Evolutionary conservation across 2,113 vertebrate species (phyloP).

Genomic region (Platysteira castanea): DNA sequence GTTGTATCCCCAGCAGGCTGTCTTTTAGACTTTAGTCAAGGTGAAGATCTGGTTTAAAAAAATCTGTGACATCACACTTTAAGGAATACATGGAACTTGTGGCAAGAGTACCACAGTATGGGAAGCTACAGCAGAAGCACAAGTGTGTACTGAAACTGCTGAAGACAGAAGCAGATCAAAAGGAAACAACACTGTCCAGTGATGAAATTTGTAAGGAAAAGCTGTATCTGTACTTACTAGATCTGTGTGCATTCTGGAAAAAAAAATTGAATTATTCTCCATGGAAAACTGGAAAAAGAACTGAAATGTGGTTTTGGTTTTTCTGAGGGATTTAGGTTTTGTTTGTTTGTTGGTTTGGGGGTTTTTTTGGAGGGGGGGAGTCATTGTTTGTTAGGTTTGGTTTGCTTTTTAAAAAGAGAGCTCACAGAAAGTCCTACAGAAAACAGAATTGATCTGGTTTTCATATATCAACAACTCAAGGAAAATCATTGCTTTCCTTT

Average conservation of each 20-base stretch:
- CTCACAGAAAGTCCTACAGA: background rate
- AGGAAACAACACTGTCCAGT: background rate
- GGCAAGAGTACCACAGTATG: background rate
- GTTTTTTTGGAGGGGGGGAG: background rate
- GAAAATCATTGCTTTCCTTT: background rate
- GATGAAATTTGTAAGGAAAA: background rate
- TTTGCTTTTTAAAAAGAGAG: too few species aligned
- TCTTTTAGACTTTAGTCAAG: background rate
- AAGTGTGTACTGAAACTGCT: background rate
- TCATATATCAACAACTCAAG: background rate
- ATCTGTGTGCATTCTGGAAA: background rate
- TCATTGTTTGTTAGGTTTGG: background rate
- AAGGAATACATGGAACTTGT: background rate
- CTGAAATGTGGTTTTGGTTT: background rate
- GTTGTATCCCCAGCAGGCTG: background rate
- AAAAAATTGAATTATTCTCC: background rate
- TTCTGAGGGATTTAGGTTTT: fast-evolving
- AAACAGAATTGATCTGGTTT: background rate
- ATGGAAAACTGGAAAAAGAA: background rate
- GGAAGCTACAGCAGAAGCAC: background rate
- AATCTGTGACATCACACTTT: background rate
- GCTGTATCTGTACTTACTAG: background rate
- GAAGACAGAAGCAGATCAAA: background rate
- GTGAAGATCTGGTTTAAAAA: background rate
- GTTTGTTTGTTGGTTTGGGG: background rate